Evolutionary conservation across 2,888 invertebrate genomes (phyloP), one percentile per base, ranked within the genome.

Genomic region (Hydrotaea cyrtoneurina): DNA sequence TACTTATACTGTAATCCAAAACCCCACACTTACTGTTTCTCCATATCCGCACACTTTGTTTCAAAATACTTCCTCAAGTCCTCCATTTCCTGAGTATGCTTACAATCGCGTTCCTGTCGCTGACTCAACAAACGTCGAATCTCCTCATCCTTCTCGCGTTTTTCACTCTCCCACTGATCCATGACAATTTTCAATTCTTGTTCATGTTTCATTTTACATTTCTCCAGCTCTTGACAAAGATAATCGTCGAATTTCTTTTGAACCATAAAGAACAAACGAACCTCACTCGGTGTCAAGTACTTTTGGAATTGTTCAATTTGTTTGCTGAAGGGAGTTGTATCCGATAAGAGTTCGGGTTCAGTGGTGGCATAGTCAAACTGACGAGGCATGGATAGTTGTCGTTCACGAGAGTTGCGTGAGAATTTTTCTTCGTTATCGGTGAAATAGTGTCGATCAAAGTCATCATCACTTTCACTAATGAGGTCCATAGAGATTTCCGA

Each of bases 31-130:
- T 91, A 96, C 94, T 96, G 95, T 89, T 96, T 95, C 89, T 96
- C 96, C 91, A 97, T 94, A 88, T 96, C 96, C 0, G 95, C 94
- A 89, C 96, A 97, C 89, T 96, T 96, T 89, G 95, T 94, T 89
- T 97, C 97, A 89, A 96, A 97, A 89, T 96, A 97, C 11, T 94
- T 95, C 64, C 96, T 93, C 76, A 97, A 91, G 89, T 96, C 95
- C 90, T 96, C 96, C 95, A 97, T 95, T 90, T 97, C 96, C 86
- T 94, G 94, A 46, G 95, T 93, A 92, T 97, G 96, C 88, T 95
- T 95, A 4, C 92, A 89, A 77, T 95, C 94, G 36, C 96, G 91
- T 88, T 96, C 96, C 36, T 93, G 91, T 76, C 94, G 93, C 59
- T 95, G 87, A 17, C 93, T 93, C 13, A 94, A 93, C 21, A 95